Percentiles rank a stretch among this genome's conserved stretches.
Evolutionary conservation across 2,888 invertebrate genomes (phyloP).

Genomic region (Tipula vernalis): DNA sequence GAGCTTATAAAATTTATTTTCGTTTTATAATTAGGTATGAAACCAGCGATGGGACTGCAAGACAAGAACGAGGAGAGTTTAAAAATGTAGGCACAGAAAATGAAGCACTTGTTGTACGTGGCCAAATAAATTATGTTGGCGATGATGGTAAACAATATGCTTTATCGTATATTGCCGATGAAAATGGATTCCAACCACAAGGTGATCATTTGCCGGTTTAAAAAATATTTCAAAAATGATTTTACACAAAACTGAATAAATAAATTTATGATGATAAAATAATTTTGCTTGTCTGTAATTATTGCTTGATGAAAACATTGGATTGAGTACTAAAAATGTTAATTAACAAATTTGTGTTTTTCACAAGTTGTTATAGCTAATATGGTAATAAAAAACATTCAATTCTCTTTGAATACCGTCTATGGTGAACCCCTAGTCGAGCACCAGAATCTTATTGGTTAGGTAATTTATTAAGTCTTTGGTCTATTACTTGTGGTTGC

Average conservation of each 20-base stretch:
- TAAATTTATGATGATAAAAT: not conserved
- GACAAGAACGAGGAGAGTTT: constrained; percentile 46
- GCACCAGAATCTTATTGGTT: no score
- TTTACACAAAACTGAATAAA: not conserved
- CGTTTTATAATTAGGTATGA: constrained; percentile 37
- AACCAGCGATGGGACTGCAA: constrained; percentile 50
- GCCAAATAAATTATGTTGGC: constrained; percentile 47
- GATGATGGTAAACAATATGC: constrained; percentile 49
- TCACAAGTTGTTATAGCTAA: no score
- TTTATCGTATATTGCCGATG: constrained; percentile 34
- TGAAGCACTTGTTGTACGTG: constrained; percentile 47
- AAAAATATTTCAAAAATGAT: not conserved
- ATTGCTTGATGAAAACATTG: not conserved
- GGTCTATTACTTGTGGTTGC: no score
- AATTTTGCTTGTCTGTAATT: not conserved
- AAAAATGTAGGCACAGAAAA: constrained; percentile 50
- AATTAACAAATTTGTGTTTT: no score
- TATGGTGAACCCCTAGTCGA: no score
- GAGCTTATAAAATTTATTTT: not conserved
- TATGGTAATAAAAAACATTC: no score
- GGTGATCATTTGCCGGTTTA: constrained; percentile 32
- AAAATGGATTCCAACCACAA: constrained; percentile 19
- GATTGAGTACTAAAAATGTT: not conserved
- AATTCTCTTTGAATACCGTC: no score
- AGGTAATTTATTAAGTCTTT: no score